Conservation (phyloP, 1,140 invertebrate genomes). For the Contarinia nasturtii region DNA sequence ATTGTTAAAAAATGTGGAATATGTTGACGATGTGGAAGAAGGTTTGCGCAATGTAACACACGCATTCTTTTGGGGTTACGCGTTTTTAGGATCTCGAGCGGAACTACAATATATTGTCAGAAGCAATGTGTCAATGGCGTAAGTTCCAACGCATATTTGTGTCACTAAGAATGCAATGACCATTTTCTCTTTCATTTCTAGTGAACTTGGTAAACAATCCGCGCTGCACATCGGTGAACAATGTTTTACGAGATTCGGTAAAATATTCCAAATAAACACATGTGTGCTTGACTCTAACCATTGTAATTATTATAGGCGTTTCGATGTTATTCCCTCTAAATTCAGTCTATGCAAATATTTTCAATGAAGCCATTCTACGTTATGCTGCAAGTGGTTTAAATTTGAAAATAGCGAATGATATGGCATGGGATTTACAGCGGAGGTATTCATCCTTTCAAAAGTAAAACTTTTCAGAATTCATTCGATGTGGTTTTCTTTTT, state of each 20-base stretch:
- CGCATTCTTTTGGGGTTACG: conserved; percentile 50
- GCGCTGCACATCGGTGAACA: conserved; percentile 44
- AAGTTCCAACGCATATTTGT: conserved; percentile 9
- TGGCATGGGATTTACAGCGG: conserved; percentile 46
- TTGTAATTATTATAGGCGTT: too few relatives aligned
- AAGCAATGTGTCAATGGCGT: conserved; percentile 41
- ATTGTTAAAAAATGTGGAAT: conserved; percentile 41
- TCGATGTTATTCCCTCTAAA: conserved; percentile 35
- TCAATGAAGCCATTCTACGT: conserved; percentile 34
- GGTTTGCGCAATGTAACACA: conserved; percentile 47
- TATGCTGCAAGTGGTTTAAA: conserved; percentile 42
- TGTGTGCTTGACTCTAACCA: too few relatives aligned
- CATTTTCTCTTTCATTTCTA: conserved; percentile 5
- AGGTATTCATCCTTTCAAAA: conserved; percentile 25
- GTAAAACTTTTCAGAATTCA: conserved; percentile 35
- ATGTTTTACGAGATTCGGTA: conserved; percentile 46
- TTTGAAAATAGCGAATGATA: conserved; percentile 39
- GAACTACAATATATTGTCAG: conserved; percentile 46
- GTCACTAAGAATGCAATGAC: neutral
- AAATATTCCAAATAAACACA: too few relatives aligned
- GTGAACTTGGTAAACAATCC: conserved; percentile 31
- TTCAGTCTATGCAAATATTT: conserved; percentile 34
- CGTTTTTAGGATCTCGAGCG: conserved; percentile 45
- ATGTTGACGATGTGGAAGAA: conserved; percentile 35
- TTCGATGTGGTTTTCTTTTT: conserved; percentile 3